Base-by-base conservation (phyloP, 2,113 vertebrate species). In the Argyrosomus japonicus region DNA sequence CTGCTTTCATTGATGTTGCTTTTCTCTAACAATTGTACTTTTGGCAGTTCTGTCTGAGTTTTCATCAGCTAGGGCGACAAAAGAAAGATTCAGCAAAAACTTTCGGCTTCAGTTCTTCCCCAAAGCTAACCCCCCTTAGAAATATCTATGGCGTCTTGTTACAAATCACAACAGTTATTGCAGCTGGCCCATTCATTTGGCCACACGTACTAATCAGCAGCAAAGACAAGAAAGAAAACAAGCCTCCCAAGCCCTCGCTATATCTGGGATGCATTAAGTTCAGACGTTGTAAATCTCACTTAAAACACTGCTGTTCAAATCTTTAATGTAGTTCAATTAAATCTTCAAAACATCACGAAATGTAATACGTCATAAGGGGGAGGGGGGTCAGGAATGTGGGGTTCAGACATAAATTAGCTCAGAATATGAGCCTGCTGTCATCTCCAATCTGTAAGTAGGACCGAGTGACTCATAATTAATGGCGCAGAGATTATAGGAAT, bases 321-420 rank as follows among this genome's bases (percentile, higher is more conserved):
- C 17, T 80, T 86, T 82, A 81, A 87, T 88, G 53, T 62, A 65
- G 74, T 14, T 48, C 17, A 74, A 36, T 82, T 65, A 81, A 89
- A 84, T 75, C 63, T 79, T 43, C 29, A 19, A 81, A 79, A 75
- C 86, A 75, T 74, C 51, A 45, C 53, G 57, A 74, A 54, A 68
- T 0, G 9, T 81, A 70, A 78, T 84, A 70, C 64, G 81, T 51
- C 64, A 88, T 61, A 69, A 68, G 69, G 63, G 81, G 74, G 65
- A 53, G 73, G 75, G 81, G 36, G 60, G 71, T 56, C 36, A 88
- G 88, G 93, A 92, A 93, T 92, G 91, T 89, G 74, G 62, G 84
- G 74, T 86, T 86, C 81, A n/a, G 74, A 86, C 86, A 88, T 93
- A 90, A 94, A 93, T 93, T 89, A 93, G 86, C 85, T 75, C 56